Evolutionary conservation across 2,888 invertebrate genomes (phyloP).

Genomic region (Dione juno): DNA sequence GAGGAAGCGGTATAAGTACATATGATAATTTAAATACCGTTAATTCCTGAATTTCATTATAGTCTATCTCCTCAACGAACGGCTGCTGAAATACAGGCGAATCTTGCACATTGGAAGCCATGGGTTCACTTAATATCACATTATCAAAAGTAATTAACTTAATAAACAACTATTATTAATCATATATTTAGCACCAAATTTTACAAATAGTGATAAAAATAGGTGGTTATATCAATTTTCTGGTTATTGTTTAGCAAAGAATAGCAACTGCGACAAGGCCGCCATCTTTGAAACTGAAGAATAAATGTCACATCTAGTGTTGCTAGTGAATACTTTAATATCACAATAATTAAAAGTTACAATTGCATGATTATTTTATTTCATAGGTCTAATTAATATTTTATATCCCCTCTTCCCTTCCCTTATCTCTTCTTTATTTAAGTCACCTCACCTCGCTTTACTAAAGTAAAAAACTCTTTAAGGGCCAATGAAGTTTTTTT

Average conservation of each 20-base stretch:
- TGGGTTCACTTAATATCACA: slow-evolving; percentile 80
- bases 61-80: slow-evolving; percentile 91
- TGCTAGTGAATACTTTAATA: not conserved
- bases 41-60: slow-evolving; percentile 88
- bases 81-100: slow-evolving; percentile 77
- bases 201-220: slow-evolving; percentile 58
- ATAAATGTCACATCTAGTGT: slow-evolving; percentile 49
- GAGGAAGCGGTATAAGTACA: slow-evolving; percentile 35
- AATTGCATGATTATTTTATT: too few relatives aligned
- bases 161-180: slow-evolving; percentile 55
- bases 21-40: slow-evolving; percentile 75
- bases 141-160: slow-evolving; percentile 76
- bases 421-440: too few relatives aligned
- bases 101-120: slow-evolving; percentile 82
- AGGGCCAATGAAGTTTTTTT: too few relatives aligned
- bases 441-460: too few relatives aligned
- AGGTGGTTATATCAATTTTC: slow-evolving; percentile 70
- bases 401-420: too few relatives aligned
- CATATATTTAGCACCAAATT: slow-evolving; percentile 44
- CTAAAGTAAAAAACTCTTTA: too few relatives aligned
- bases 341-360: not conserved
- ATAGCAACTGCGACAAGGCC: slow-evolving; percentile 81
- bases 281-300: slow-evolving; percentile 80
- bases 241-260: slow-evolving; percentile 80
- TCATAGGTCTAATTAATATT: too few relatives aligned